A percentile compares a stretch with the other conserved stretches of the same genome.
These are phyloP conservation scores for Drosophila prostipennis DNA, from an alignment of 2,888 invertebrate species.

Conservation along the genomic window DNA sequence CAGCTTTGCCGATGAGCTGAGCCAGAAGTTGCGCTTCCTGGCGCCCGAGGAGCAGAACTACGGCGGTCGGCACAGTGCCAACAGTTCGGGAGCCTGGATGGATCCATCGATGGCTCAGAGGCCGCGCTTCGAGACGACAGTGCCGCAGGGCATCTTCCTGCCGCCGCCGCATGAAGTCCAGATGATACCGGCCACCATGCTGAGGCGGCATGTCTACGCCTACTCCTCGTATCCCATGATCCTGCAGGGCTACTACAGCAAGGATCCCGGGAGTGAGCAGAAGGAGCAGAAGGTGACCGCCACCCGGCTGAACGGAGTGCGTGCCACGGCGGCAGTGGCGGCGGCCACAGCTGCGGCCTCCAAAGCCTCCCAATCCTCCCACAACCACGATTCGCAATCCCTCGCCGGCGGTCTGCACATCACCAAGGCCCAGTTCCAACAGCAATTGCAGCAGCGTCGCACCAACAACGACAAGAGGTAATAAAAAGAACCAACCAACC, in stretches of 20 bases:
- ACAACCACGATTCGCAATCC: conserved; percentile 44
- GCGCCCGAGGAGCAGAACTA: conserved; percentile 85
- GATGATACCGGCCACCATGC: conserved; percentile 74
- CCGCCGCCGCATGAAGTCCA: conserved; percentile 88
- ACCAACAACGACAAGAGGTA: conserved; percentile 80
- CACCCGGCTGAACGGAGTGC: conserved; percentile 64
- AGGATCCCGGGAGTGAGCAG: conserved; percentile 9
- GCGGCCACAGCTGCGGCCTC: conserved; percentile 60
- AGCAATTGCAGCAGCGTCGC: conserved; percentile 75
- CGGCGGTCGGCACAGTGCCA: conserved; percentile 75
- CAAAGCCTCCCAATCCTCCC: conserved; percentile 25
- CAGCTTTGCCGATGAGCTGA: conserved; percentile 89
- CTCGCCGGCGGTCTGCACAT: conserved; percentile 71
- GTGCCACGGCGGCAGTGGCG: conserved; percentile 71
- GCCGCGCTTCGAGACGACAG: conserved; percentile 92
- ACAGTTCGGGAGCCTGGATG: conserved; percentile 42
- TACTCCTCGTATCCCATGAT: conserved; percentile 87
- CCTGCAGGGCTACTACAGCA: conserved; percentile 61
- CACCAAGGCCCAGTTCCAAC: conserved; percentile 78
- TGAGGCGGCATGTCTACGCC: conserved; percentile 86
- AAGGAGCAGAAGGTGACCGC: conserved; percentile 46
- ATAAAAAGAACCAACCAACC: conserved; percentile 50
- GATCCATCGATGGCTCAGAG: conserved; percentile 73
- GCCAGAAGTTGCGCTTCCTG: conserved; percentile 89
- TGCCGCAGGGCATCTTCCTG: conserved; percentile 91